Evolutionary conservation across 2,888 invertebrate genomes (phyloP).

Genomic region (Scaptomyza polygonia): DNA sequence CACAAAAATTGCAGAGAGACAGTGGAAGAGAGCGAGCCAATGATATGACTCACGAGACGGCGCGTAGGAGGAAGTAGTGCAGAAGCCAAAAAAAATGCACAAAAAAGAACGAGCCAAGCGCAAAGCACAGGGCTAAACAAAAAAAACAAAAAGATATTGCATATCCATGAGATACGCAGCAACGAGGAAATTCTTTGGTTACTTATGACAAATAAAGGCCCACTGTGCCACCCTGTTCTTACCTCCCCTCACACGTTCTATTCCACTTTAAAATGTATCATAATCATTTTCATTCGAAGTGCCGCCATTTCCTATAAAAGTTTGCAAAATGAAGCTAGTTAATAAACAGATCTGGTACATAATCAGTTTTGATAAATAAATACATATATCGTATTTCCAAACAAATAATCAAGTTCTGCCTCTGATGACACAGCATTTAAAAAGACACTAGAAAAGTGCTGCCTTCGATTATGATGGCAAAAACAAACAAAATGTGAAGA

Average conservation of each 20-base stretch:
- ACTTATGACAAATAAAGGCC: background rate
- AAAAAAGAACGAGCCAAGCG: slow-evolving; percentile 3
- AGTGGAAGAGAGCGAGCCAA: slow-evolving; percentile 15
- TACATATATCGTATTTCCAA: slow-evolving; percentile 35
- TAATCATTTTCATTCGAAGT: slow-evolving; percentile 3
- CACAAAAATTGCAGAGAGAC: background rate
- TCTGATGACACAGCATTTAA: slow-evolving; percentile 1
- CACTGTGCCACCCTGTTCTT: background rate
- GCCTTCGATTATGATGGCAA: background rate
- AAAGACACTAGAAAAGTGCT: slow-evolving; percentile 20
- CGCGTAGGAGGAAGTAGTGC: slow-evolving; percentile 47
- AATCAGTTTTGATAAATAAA: slow-evolving; percentile 9
- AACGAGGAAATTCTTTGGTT: slow-evolving; percentile 4
- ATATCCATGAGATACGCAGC: slow-evolving; percentile 45
- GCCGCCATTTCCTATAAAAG: slow-evolving; percentile 6
- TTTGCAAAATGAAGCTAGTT: slow-evolving; percentile 4
- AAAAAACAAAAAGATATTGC: slow-evolving; percentile 28
- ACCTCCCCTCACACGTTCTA: background rate
- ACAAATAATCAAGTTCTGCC: slow-evolving; percentile 17
- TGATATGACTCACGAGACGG: slow-evolving; percentile 32
- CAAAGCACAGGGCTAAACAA: slow-evolving; percentile 17
- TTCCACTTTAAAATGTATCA: background rate
- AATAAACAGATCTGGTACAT: background rate
- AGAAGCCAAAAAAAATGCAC: slow-evolving; percentile 3
- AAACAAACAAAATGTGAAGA: background rate